Base-by-base conservation (phyloP, 2,113 vertebrate genomes). In the Solenodon paradoxus region DNA sequence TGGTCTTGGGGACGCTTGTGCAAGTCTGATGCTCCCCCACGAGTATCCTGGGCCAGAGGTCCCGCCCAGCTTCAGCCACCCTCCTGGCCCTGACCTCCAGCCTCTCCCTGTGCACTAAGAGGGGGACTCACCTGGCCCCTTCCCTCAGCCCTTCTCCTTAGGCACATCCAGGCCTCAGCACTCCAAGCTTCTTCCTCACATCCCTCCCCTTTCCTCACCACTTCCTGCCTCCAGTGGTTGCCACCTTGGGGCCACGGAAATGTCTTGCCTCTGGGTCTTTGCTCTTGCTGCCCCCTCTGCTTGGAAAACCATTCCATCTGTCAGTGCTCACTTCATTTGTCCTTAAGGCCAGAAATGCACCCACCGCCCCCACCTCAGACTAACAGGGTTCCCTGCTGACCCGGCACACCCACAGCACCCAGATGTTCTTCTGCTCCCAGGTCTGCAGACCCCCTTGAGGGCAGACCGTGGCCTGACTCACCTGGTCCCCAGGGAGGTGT, bases 361-460 rank as follows among this genome's bases (percentile, higher is more conserved):
- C 7, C 61, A 12, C 10, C 45, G 53, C 6, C 61, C 20, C 10
- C 45, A 28, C 24, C 72, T 38, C 10, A 68, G 28, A 20, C 69
- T 42, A 7, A 0, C 1, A 40, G 81, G 38, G 51, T 28, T 35
- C 20, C 55, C 61, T 5, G 0, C 0, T 10, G 51, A 10, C 7
- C 32, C 32, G 10, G n/a, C 45, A 47, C n/a, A n/a, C 42, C 42
- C 19, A 32, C 1, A 12, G 22, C 2, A 1, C 22, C 8, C 19
- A 7, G 17, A 32, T 7, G 8, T 24, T 86, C 28, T 24, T 57
- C 9, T 15, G 51, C 15, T 7, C 5, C 26, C 35, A 55, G 17
- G 8, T 12, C 49, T 69, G 74, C 5, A 35, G 74, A 35, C 17
- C 1, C 28, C 6, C 49, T 9, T 13, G 28, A 79, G 32, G 64